Conservation (phyloP, 2,888 invertebrate species). For the Aradus depressus region DNA sequence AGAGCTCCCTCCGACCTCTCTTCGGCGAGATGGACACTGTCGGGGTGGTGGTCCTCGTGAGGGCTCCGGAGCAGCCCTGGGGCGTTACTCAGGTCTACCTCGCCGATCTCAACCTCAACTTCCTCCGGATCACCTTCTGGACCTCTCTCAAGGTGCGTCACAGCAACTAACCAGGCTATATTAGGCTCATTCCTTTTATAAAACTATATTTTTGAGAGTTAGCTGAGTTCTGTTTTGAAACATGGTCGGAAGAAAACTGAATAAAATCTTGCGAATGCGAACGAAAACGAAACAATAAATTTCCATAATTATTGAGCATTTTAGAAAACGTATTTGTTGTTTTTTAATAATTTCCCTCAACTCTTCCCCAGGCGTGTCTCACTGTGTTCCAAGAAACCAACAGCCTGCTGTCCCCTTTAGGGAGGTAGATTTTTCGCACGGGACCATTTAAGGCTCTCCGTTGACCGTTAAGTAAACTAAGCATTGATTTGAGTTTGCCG, state of each 20-base stretch:
- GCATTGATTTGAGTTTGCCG: too few species aligned
- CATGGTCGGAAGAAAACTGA: background rate
- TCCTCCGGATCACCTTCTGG: slow-evolving; percentile 27
- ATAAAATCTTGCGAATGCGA: background rate
- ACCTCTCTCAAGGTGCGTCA: slow-evolving; percentile 24
- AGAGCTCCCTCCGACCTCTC: slow-evolving; percentile 16
- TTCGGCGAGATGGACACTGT: slow-evolving; percentile 64
- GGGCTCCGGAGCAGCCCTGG: slow-evolving; percentile 34
- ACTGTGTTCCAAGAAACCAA: too few species aligned
- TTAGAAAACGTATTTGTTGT: too few species aligned
- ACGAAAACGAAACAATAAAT: background rate
- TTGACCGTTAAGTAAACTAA: too few species aligned
- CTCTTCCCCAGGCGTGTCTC: too few species aligned
- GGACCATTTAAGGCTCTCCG: too few species aligned
- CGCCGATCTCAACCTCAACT: slow-evolving; percentile 14
- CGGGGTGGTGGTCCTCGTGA: slow-evolving; percentile 50
- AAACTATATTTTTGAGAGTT: background rate
- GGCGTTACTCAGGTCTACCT: slow-evolving; percentile 33
- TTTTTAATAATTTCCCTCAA: too few species aligned
- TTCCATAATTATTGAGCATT: too few species aligned
- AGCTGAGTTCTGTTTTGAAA: background rate
- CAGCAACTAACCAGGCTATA: background rate
- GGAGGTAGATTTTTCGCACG: too few species aligned
- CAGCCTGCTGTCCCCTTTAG: too few species aligned
- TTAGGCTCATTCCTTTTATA: background rate